Percentiles rank a stretch among this genome's conserved stretches.
phyloP scores from a whole-genome alignment of 2,888 invertebrate species.

The Tachina fera region DNA sequence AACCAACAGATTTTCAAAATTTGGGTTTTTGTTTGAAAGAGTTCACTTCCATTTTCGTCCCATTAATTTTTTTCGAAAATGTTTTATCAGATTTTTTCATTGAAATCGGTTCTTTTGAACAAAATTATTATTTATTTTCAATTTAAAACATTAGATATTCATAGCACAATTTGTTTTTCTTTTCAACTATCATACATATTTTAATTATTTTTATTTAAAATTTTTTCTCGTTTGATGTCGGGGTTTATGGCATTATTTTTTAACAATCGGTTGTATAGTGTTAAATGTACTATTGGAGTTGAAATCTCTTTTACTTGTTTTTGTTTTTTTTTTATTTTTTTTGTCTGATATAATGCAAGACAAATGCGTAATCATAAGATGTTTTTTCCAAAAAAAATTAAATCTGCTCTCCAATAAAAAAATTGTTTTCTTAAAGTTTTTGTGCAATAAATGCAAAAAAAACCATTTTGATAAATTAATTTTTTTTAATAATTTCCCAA shows the following conservation, averaged over 20 bases:
- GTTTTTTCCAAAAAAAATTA: neutral
- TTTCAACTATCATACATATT: too few relatives aligned
- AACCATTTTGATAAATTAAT: neutral
- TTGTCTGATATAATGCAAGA: neutral
- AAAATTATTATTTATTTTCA: too few relatives aligned
- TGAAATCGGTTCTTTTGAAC: too few relatives aligned
- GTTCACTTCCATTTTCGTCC: too few relatives aligned
- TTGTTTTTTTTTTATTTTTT: too few relatives aligned
- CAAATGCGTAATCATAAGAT: conserved; percentile 34
- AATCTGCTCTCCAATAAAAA: neutral
- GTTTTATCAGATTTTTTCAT: too few relatives aligned
- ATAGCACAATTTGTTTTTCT: too few relatives aligned
- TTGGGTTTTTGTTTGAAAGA: too few relatives aligned
- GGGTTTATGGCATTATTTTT: neutral
- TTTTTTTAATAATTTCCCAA: neutral
- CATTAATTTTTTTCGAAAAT: too few relatives aligned
- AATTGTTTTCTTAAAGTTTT: neutral
- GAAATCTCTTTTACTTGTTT: neutral
- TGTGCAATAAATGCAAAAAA: neutral
- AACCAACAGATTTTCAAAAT: too few relatives aligned
- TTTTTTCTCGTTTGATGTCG: neutral
- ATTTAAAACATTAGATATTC: too few relatives aligned
- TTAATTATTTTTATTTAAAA: neutral
- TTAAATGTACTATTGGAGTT: conserved; percentile 7
- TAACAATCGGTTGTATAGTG: conserved; percentile 18